phyloP scores from a whole-genome alignment of 2,888 invertebrate genomes.

The Melanostoma scalare region DNA sequence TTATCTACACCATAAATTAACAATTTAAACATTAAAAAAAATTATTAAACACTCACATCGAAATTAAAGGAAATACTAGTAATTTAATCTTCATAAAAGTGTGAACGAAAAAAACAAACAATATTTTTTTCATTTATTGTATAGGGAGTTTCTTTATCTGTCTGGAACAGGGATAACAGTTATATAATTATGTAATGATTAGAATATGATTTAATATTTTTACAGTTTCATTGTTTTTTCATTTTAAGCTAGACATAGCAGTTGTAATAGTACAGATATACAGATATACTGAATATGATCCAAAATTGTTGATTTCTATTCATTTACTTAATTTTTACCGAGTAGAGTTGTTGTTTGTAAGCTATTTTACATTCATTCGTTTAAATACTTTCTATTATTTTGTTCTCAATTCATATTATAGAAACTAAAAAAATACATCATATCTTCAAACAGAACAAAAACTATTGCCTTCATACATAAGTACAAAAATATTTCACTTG shows the following conservation, averaged over 20 bases:
- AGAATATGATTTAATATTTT: conserved; percentile 5
- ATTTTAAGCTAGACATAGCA: conserved; percentile 51
- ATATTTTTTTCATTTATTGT: conserved; percentile 9
- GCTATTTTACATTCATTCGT: conserved; percentile 48
- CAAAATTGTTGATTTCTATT: conserved; percentile 22
- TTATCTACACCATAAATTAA: conserved; percentile 31
- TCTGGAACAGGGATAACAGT: conserved; percentile 25
- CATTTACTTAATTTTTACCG: conserved; percentile 19
- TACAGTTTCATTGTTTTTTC: conserved; percentile 36
- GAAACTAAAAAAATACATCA: conserved; percentile 56
- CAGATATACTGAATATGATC: conserved; percentile 45
- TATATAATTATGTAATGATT: conserved; percentile 12
- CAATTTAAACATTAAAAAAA: conserved; percentile 19
- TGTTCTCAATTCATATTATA: conserved; percentile 29
- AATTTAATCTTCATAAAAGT: background rate
- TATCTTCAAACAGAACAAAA: conserved; percentile 12
- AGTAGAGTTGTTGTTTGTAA: conserved; percentile 38
- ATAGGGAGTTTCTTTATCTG: conserved; percentile 16
- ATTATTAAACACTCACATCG: background rate
- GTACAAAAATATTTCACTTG: conserved; percentile 69
- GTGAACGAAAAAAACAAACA: conserved; percentile 41
- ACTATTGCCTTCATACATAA: conserved; percentile 58
- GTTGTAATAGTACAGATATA: conserved; percentile 46
- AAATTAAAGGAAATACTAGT: background rate
- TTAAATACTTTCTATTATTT: conserved; percentile 44